phyloP scores from a whole-genome alignment of 2,113 vertebrate genomes.

The Sander lucioperca region DNA sequence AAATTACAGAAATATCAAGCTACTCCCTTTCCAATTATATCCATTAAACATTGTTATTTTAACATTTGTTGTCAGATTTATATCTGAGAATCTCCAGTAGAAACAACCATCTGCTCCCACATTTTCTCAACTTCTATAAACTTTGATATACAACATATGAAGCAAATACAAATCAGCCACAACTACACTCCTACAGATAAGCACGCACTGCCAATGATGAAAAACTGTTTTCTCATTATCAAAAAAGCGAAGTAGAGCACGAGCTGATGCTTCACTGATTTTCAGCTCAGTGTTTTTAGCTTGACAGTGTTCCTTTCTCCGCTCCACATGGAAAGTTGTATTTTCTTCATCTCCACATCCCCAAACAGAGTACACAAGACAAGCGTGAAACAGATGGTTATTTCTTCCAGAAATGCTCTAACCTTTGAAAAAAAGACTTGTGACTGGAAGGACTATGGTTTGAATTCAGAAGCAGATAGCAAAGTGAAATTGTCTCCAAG shows the following conservation, averaged over 20 bases:
- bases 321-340: constrained; percentile 41
- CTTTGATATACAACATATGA: constrained; percentile 11
- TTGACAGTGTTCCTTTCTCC: constrained; percentile 50
- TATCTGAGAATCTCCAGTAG: neutral
- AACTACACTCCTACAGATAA: constrained; percentile 10
- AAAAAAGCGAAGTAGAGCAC: constrained; percentile 43
- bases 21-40: neutral
- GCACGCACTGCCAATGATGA: constrained; percentile 6
- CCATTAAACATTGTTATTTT: constrained; percentile 4
- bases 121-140: constrained; percentile 28
- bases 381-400: constrained; percentile 65
- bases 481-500: constrained; percentile 31
- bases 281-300: constrained; percentile 23
- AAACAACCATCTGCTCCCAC: constrained; percentile 14
- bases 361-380: constrained; percentile 54
- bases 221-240: constrained; percentile 49
- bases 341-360: constrained; percentile 52
- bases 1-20: constrained; percentile 10
- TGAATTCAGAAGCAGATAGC: constrained; percentile 48
- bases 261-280: constrained; percentile 52
- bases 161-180: constrained; percentile 33
- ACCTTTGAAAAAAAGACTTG: constrained; percentile 61
- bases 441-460: constrained; percentile 53
- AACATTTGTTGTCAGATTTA: constrained; percentile 16
- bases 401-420: constrained; percentile 52